Base-by-base conservation (phyloP, 2,113 vertebrate species). In the Ellobius talpinus region DNA sequence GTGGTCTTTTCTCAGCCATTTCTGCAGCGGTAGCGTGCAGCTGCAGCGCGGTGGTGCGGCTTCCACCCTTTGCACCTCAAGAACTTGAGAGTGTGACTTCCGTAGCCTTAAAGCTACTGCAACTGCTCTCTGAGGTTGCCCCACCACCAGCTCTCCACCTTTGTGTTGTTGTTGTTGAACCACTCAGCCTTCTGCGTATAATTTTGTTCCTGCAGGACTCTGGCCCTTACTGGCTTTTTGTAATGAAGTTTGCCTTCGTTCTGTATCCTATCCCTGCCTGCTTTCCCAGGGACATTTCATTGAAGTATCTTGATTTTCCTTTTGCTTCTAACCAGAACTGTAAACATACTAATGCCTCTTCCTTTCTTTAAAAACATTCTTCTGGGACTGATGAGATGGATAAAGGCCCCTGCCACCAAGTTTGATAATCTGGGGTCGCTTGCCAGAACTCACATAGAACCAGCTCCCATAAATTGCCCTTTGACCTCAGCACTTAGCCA, bases 21-120 rank as follows among this genome's bases (percentile, higher is more conserved):
- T 45, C 33, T 86, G 11, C 65, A 3, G 72, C 77, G 9, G n/a
- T 4, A 50, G 77, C 78, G 5, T 52, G 47, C 77, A 55, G 77
- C 77, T 33, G 66, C 66, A 17, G 68, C 68, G 33, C 33, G 12
- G 68, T 72, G 10, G 58, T 9, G 39, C 58, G 16, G 58, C 58
- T 85, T 55, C 55, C 36, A 47, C 76, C 82, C 81, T 36, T 33
- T n/a, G 16, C 45, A 16, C 61, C 16, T 47, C 61, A 10, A 3
- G 45, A 63, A 58, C 79, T 19, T 52, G 76, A 72, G 78, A 42
- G n/a, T n/a, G 94, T 78, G 84, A 79, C 90, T 96, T 96, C 93
- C 68, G 85, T 61, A 66, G 87, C 79, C 50, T 68, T 52, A 17
- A 23, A 86, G 70, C 92, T 52, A 11, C 92, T 55, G 86, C 50